phyloP scores from a whole-genome alignment of 2,888 invertebrate species.

The Drepanosiphum platanoidis region DNA sequence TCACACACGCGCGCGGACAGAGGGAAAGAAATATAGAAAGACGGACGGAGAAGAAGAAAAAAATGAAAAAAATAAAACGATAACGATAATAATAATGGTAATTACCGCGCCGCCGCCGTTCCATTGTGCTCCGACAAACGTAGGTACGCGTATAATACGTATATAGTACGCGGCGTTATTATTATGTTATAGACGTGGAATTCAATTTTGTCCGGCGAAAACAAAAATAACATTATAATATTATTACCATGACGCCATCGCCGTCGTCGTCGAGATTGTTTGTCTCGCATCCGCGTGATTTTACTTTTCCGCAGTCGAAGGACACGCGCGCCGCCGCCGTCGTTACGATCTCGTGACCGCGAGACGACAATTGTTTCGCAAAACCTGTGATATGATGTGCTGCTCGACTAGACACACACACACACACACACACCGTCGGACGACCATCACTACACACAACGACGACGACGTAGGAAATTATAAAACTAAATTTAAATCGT shows the following conservation, averaged over 20 bases:
- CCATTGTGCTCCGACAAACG: slow-evolving; percentile 17
- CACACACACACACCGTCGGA: no score
- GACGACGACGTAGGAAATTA: no score
- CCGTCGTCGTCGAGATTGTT: no score
- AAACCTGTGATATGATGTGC: neutral
- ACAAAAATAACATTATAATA: no score
- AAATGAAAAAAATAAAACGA: neutral
- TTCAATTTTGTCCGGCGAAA: slow-evolving; percentile 47
- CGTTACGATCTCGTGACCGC: neutral
- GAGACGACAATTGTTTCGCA: neutral
- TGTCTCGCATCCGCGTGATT: slow-evolving; percentile 29
- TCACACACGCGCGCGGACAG: neutral
- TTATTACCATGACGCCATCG: slow-evolving; percentile 16
- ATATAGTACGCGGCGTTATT: neutral
- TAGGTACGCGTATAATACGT: neutral
- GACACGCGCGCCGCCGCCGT: neutral
- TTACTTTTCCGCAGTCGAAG: slow-evolving; percentile 48
- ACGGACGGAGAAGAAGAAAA: neutral
- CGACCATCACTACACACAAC: no score
- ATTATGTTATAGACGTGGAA: neutral
- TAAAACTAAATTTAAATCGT: no score
- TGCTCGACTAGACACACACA: neutral
- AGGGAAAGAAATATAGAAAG: neutral
- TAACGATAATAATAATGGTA: slow-evolving; percentile 4
- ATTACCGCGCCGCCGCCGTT: slow-evolving; percentile 2